These are phyloP conservation scores for Proales similis DNA, from an alignment of 1,140 invertebrate species.

Conservation along the genomic window DNA sequence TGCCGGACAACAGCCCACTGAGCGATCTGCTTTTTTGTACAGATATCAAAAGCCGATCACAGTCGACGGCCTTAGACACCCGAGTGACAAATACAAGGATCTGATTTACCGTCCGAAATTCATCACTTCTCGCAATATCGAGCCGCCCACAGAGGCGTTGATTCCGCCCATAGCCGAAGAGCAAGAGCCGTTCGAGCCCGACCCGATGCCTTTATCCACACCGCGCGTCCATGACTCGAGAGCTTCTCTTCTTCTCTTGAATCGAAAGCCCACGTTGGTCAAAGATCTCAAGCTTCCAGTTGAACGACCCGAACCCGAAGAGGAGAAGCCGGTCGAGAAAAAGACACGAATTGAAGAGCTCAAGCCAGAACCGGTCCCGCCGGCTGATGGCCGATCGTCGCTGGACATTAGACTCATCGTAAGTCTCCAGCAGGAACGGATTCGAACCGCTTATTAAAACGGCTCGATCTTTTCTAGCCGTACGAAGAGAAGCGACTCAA, in stretches of 20 bases:
- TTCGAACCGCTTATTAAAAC: no score
- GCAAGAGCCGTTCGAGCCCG: not conserved
- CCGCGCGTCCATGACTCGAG: not conserved
- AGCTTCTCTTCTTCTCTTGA: no score
- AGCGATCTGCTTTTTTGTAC: slow-evolving; percentile 14
- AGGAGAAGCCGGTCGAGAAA: not conserved
- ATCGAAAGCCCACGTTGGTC: not conserved
- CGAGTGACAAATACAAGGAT: slow-evolving; percentile 36
- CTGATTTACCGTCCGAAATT: slow-evolving; percentile 17
- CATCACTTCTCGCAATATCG: slow-evolving; percentile 14
- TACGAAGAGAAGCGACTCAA: no score
- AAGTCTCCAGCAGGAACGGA: no score
- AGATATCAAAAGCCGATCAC: slow-evolving; percentile 33
- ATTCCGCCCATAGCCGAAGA: slow-evolving; percentile 15
- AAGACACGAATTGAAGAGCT: slow-evolving; percentile 7
- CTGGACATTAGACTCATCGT: no score
- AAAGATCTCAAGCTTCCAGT: slow-evolving; percentile 4
- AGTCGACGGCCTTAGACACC: slow-evolving; percentile 23
- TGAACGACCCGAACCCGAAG: slow-evolving; percentile 7
- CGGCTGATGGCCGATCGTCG: no score
- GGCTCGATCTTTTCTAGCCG: no score
- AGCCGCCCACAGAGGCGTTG: slow-evolving; percentile 21
- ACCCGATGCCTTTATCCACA: not conserved
- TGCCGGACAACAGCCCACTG: not conserved
- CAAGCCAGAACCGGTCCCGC: no score